A percentile compares a stretch with the other conserved stretches of the same genome.
Conservation (phyloP, 2,113 vertebrate genomes). For the Toxostoma redivivum region DNA sequence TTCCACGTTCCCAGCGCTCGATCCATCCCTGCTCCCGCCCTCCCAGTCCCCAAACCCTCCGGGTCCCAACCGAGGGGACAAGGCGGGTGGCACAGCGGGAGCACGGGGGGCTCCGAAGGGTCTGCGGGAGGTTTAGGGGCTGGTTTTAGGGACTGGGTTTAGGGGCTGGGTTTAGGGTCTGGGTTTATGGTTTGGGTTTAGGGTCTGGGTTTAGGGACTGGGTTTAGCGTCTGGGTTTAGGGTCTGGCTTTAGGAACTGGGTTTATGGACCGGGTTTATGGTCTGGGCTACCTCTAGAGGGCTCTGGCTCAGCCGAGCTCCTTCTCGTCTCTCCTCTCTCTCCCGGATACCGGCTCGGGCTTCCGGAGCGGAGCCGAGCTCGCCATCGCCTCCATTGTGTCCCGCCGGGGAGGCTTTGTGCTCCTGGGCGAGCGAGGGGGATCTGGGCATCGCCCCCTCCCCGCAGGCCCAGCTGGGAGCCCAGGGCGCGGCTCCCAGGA, state of each 20-base stretch:
- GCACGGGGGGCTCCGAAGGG: background rate
- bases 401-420: background rate
- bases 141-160: too few species aligned
- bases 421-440: fast-evolving
- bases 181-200: too few species aligned
- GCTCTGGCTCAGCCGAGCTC: background rate
- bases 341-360: background rate
- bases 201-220: too few species aligned
- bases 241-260: too few species aligned
- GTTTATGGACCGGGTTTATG: too few species aligned
- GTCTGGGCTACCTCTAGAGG: background rate
- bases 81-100: background rate
- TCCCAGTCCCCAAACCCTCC: background rate
- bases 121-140: fast-evolving
- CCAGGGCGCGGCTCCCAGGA: fast-evolving
- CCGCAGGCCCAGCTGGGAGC: background rate
- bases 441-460: background rate
- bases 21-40: background rate
- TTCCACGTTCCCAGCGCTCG: background rate
- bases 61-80: fast-evolving
- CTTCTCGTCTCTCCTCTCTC: background rate
- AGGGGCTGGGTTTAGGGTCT: too few species aligned
- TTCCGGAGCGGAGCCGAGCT: background rate
- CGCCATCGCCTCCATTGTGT: background rate
- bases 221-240: too few species aligned